Base-by-base conservation (phyloP, 2,113 vertebrate genomes). In the Ophiodon elongatus region DNA sequence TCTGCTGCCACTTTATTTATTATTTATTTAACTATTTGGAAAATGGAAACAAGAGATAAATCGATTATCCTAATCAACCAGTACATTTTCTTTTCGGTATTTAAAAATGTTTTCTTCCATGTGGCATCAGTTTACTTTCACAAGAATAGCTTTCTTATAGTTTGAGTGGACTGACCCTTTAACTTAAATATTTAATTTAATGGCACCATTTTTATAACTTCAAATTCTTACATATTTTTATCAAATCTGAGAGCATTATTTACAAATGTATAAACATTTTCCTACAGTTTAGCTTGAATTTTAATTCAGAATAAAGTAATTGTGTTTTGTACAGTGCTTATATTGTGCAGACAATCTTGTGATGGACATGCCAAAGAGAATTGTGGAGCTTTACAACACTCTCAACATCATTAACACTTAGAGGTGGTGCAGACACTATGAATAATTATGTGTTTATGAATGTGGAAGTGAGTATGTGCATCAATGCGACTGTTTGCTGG, bases 151-250 rank as follows among this genome's bases (percentile, higher is more conserved):
- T 56, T 66, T 70, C 3, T 47, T 73, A 5, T 71, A 4, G 52
- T 80, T 76, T 75, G 56, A 67, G 73, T 73, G 76, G 78, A 83
- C 21, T 81, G 50, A 88, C 35, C 47, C 73, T 88, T 88, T 78
- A 80, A 27, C n/a, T 68, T 13, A 69, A 72, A 33, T 25, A 33
- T 39, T 41, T 0, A 15, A 63, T n/a, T 69, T 45, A 6, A 69
- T 11, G 4, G 19, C 11, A 17, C 11, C 11, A 35, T 64, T 65
- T 76, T 69, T 11, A 23, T 8, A 21, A 33, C 7, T 43, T 50
- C 1, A 77, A 29, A 62, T 62, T 13, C 35, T 37, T 29, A 13
- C 4, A 19, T 50, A 23, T 31, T 50, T n/a, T 45, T n/a, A 35
- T 10, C 41, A 37, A 35, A 43, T 47, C 57, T 71, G 10, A 31